Evolutionary conservation across 1,140 invertebrate genomes (phyloP).

Genomic region (Drosophila kepulauana): DNA sequence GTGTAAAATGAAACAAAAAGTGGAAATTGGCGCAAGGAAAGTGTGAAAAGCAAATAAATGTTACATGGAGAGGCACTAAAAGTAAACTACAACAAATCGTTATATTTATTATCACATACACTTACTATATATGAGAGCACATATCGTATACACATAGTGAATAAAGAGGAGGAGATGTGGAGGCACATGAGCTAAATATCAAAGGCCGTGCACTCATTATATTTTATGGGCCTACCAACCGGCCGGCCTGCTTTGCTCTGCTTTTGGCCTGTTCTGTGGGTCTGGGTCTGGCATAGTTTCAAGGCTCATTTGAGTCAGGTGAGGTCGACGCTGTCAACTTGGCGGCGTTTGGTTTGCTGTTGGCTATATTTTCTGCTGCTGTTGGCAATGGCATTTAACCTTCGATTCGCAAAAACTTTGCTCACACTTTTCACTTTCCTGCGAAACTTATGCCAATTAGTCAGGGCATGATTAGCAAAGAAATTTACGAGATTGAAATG

Average conservation of each 20-base stretch:
- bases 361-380: slow-evolving; percentile 23
- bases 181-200: slow-evolving; percentile 74
- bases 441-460: slow-evolving; percentile 48
- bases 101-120: slow-evolving; percentile 9
- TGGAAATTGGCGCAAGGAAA: slow-evolving; percentile 78
- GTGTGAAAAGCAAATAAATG: slow-evolving; percentile 76
- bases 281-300: slow-evolving; percentile 42
- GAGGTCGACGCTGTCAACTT: slow-evolving; percentile 62
- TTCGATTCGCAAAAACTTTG: slow-evolving; percentile 29
- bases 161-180: background rate
- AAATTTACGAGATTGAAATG: background rate
- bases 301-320: slow-evolving; percentile 57
- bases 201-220: slow-evolving; percentile 78
- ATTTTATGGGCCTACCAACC: slow-evolving; percentile 60
- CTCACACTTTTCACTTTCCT: slow-evolving; percentile 39
- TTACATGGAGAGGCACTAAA: slow-evolving; percentile 29
- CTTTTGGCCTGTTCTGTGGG: background rate
- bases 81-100: slow-evolving; percentile 58
- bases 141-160: background rate
- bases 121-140: slow-evolving; percentile 7
- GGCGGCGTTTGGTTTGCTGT: background rate
- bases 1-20: slow-evolving; percentile 69
- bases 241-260: slow-evolving; percentile 20
- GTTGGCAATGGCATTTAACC: slow-evolving; percentile 44
- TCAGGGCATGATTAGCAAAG: slow-evolving; percentile 36